Conservation (phyloP, 2,797 vertebrate species). For the Myiotriccus ornatus region DNA sequence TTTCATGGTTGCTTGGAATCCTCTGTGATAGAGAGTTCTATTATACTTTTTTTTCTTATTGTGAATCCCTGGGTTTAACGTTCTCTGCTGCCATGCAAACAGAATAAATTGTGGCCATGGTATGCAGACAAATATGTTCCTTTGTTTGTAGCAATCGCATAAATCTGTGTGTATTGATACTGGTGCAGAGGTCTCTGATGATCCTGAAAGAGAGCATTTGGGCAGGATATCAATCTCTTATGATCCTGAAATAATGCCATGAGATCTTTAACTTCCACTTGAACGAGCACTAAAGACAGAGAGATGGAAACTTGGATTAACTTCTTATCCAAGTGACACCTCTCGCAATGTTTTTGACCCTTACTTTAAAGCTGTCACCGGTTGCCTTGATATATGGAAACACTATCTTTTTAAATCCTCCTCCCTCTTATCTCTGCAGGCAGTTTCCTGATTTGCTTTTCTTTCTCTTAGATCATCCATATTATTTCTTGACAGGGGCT, state of each 20-base stretch:
- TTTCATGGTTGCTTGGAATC: neutral
- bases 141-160: neutral
- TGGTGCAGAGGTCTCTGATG: neutral
- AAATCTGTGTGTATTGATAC: constrained; percentile 21
- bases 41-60: neutral
- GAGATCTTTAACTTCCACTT: constrained; percentile 67
- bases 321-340: constrained; percentile 60
- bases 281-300: constrained; percentile 61
- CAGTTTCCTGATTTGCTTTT: constrained; percentile 69
- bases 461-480: constrained; percentile 57
- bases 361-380: constrained; percentile 65
- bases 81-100: neutral
- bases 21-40: neutral
- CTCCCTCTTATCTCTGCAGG: constrained; percentile 63
- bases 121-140: constrained; percentile 26
- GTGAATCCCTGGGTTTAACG: neutral
- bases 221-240: constrained; percentile 37
- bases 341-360: constrained; percentile 70
- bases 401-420: constrained; percentile 61
- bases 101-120: constrained; percentile 18
- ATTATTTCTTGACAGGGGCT: constrained; percentile 49
- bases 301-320: constrained; percentile 63
- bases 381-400: constrained; percentile 67
- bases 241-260: constrained; percentile 37
- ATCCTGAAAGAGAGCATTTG: constrained; percentile 29